These are phyloP conservation scores for Capitella teleta DNA, from an alignment of 1,140 invertebrate species.

Conservation along the genomic window DNA sequence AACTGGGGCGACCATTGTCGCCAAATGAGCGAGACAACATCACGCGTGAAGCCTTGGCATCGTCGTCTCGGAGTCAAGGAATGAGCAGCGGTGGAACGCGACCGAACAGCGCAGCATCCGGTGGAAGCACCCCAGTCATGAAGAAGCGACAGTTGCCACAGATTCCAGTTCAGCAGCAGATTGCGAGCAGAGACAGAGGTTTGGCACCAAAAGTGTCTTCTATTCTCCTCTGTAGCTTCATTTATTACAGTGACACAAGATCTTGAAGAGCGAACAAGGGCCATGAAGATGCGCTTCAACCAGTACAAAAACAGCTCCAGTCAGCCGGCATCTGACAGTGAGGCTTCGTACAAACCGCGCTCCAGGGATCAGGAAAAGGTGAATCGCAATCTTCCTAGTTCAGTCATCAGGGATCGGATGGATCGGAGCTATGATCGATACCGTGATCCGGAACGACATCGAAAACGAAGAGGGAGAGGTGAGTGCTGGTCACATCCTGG, in stretches of 20 bases:
- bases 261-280: constrained; percentile 67
- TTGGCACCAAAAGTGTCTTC: background rate
- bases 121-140: constrained; percentile 67
- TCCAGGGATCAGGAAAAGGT: background rate
- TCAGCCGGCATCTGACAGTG: constrained; percentile 22
- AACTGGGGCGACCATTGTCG: background rate
- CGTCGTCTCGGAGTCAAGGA: too few relatives aligned
- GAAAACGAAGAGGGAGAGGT: constrained; percentile 1
- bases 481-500: too few relatives aligned
- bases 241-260: constrained; percentile 51
- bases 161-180: constrained; percentile 53
- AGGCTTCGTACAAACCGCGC: constrained; percentile 9
- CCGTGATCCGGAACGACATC: constrained; percentile 3
- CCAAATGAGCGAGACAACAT: background rate
- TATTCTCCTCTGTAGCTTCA: background rate
- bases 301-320: constrained; percentile 16
- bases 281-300: constrained; percentile 51
- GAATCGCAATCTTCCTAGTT: background rate
- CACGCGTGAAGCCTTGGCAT: background rate
- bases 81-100: too few relatives aligned
- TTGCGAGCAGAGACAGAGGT: constrained; percentile 35
- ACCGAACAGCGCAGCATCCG: too few relatives aligned
- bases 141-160: constrained; percentile 91
- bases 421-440: constrained; percentile 5
- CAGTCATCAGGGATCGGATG: background rate